Percentiles rank a stretch among this genome's conserved stretches.
Evolutionary conservation across 1,140 invertebrate genomes (phyloP).

Genomic region (Zaprionus vittiger): DNA sequence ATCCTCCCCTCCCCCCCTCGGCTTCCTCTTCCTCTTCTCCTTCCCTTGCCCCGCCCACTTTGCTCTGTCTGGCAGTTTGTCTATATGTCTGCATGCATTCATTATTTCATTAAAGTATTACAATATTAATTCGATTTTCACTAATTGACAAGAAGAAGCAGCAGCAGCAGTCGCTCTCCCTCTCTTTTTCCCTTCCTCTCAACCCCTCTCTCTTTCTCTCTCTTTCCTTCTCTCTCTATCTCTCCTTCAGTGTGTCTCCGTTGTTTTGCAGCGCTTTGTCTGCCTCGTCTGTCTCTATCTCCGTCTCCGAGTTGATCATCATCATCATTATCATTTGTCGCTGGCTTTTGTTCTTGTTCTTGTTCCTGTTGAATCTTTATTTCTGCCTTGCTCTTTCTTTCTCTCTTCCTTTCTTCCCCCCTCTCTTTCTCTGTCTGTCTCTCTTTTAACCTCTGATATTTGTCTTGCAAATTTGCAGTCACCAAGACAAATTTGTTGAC

Average conservation of each 20-base stretch:
- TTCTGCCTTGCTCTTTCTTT: not conserved
- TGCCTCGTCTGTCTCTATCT: not conserved
- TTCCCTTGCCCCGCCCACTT: slow-evolving; percentile 1
- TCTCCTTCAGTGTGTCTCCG: not conserved
- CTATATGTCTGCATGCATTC: slow-evolving; percentile 54
- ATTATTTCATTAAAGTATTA: slow-evolving; percentile 82
- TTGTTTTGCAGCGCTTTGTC: not conserved
- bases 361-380: not conserved
- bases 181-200: not conserved
- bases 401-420: not conserved
- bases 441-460: not conserved
- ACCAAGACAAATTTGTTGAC: slow-evolving; percentile 26
- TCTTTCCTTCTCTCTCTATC: too few species aligned
- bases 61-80: slow-evolving; percentile 12
- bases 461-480: not conserved
- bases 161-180: slow-evolving; percentile 10
- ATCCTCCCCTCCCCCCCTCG: too few species aligned
- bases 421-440: not conserved
- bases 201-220: not conserved
- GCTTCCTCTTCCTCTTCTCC: not conserved
- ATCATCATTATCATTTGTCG: slow-evolving; percentile 35
- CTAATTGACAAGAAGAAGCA: slow-evolving; percentile 67
- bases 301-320: slow-evolving; percentile 15
- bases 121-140: slow-evolving; percentile 82
- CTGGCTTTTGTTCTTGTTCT: slow-evolving; percentile 41